phyloP scores from a whole-genome alignment of 2,113 vertebrate species.

The Azemiops feae region DNA sequence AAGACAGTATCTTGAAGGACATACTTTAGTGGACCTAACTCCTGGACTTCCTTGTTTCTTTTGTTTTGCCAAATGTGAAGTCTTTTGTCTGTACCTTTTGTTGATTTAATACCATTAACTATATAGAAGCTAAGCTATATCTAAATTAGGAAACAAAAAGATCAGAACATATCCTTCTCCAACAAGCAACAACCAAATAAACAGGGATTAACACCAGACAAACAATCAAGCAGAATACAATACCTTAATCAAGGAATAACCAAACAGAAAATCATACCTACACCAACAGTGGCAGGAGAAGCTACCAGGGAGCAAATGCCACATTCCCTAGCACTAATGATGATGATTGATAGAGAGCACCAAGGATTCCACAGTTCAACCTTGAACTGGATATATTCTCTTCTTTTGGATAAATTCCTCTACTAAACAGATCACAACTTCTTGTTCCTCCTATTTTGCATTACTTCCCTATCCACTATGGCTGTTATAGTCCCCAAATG shows the following conservation, averaged over 20 bases:
- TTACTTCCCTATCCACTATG: not conserved
- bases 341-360: not conserved
- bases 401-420: not conserved
- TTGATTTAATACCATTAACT: not conserved
- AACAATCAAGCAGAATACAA: not conserved
- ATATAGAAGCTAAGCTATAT: not conserved
- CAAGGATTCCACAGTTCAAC: not conserved
- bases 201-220: not conserved
- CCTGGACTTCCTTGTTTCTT: not conserved
- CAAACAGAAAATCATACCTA: not conserved
- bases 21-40: not conserved
- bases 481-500: not conserved
- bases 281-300: not conserved
- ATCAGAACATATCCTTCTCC: not conserved
- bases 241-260: not conserved
- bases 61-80: not conserved
- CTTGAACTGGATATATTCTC: not conserved
- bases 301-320: not conserved
- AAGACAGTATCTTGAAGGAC: not conserved
- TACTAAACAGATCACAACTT: not conserved
- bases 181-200: not conserved
- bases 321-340: not conserved
- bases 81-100: not conserved
- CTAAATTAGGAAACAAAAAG: not conserved
- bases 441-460: not conserved